Evolutionary conservation across 1,140 invertebrate genomes (phyloP), one percentile per base, ranked within the genome.

Genomic region (Marisa cornuarietis): DNA sequence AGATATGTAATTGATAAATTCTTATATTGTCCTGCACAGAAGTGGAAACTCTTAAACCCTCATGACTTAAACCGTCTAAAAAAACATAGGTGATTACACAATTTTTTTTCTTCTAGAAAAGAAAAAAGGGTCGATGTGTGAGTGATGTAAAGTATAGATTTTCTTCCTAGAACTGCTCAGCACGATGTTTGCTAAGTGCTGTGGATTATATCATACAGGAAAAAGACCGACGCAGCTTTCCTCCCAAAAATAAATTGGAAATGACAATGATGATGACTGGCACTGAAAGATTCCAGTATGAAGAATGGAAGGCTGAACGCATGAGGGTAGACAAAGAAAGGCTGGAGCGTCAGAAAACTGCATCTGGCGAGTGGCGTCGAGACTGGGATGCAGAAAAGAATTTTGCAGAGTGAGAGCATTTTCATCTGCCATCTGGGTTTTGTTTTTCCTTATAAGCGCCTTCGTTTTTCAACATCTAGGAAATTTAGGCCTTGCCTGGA

Each of bases 341-440:
- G 62, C 80, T 90, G 26, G 80, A 86, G 31, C 63, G 89, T 68
- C 88, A 89, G 75, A 86, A 85, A 80, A 85, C 82, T 18, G 76
- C 84, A 14, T 82, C 83, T 52, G 89, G 89, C 26, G 85, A 87
- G 61, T 90, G 89, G 89, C 80, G 84, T 65, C 62, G 89, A 76
- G 87, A 85, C 74, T 90, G 89, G 89, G 89, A 90, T 82, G 79
- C 71, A 51, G 88, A 88, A 18, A 90, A 89, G 80, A 80, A 83
- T 68, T 72, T 72, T 61, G 77, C 72, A 76, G 86, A 87, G 87
- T 88, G 79, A 83, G 84, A 79, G 16, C 5, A 52, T 31, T 24
- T 49, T n/a, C 71, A 72, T 2, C 9, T 14, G 24, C 71, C 24
- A 22, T 31, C 51, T 49, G 11, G 10, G 16, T 9, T 18, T 58